Base-by-base conservation (phyloP, 1,140 invertebrate genomes). In the Rhysida immarginata region DNA sequence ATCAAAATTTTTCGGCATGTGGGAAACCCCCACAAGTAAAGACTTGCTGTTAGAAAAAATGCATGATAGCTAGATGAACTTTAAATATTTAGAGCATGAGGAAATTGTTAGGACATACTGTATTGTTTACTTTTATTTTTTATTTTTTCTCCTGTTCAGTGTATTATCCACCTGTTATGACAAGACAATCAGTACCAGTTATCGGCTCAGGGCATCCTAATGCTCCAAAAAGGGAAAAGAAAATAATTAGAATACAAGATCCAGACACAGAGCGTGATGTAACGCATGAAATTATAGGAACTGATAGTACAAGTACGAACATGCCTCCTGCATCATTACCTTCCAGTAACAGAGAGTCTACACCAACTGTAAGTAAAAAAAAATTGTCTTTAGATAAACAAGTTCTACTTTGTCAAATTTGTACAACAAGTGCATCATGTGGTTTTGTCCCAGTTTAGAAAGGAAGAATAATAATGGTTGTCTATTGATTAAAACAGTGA, bases 211-310 rank as follows among this genome's bases (percentile, higher is more conserved):
- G 29, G 16, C 29, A 35, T 8, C n/a, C n/a, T n/a, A n/a, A n/a
- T n/a, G 29, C 29, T 35, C 16, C 26, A 27, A 54, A 44, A 26
- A 43, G 25, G 25, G 53, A 43, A 26, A 54, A 24, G 26, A 54
- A 54, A 16, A 3, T 54, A 54, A 54, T 54, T 54, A 18, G 42
- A 24, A 54, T 54, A 13, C 26, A 35, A 8, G 53, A 54, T 45
- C 53, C 53, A 24, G n/a, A 5, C 13, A 54, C 53, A 8, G 8
- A 43, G 11, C 26, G 41, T 24, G 53, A 54, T 54, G 26, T 54
- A 13, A 54, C 53, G 3, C 35, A 54, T 11, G 53, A 54, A 16
- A 43, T 54, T 25, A 14, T 54, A 16, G 23, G 53, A 13, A 20
- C 8, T 13, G 21, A 8, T 46, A 46, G 44, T 23, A 41, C 11